Percentiles rank a stretch among this genome's conserved stretches.
These are phyloP conservation scores for Micromussa lordhowensis DNA, from an alignment of 92 coral and sea anemone genomes.

Conservation along the genomic window DNA sequence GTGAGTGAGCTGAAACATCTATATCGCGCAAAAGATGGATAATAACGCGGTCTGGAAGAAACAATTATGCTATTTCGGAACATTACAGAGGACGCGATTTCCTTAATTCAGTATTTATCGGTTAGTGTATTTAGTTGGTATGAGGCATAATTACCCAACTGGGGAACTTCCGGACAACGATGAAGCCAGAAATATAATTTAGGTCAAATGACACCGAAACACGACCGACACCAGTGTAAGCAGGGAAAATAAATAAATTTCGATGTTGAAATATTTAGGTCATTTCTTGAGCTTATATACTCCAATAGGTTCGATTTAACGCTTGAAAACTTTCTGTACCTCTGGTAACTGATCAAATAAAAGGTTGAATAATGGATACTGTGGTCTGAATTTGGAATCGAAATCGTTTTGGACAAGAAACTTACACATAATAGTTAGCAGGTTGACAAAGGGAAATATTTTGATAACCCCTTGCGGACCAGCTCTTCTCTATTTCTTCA, in stretches of 20 bases:
- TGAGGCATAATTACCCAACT: background rate
- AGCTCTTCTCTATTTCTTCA: background rate
- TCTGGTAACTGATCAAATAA: background rate
- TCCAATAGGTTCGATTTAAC: background rate
- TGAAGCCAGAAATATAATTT: background rate
- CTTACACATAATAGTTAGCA: background rate
- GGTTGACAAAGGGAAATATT: slow-evolving; percentile 35
- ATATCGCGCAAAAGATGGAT: background rate
- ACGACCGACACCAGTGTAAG: background rate
- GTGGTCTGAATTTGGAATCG: background rate
- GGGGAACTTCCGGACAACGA: background rate
- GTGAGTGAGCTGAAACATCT: too few relatives aligned
- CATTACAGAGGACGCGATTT: too few relatives aligned
- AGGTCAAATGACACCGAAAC: background rate
- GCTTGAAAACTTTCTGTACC: background rate
- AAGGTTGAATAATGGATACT: background rate
- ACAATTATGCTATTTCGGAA: background rate
- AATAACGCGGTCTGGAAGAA: background rate
- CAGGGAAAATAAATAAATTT: background rate
- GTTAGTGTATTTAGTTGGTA: background rate
- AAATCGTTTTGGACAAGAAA: background rate
- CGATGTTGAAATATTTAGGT: background rate
- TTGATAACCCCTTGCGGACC: slow-evolving; percentile 36
- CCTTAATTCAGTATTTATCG: background rate
- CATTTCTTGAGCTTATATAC: background rate